Evolutionary conservation across 2,797 vertebrate genomes (phyloP).

Genomic region (Hybognathus amarus): DNA sequence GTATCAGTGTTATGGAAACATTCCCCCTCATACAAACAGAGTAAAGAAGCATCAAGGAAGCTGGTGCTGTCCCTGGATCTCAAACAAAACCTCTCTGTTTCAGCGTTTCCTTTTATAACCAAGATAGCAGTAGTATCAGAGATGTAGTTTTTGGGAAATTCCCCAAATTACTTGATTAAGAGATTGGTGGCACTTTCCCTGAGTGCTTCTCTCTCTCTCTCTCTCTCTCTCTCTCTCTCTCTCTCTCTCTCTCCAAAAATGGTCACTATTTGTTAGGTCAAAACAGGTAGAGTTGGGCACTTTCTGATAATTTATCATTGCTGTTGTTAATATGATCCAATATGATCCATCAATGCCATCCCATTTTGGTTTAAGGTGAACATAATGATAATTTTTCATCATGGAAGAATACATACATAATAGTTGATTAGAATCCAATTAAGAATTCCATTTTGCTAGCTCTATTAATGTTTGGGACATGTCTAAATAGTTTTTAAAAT

Average conservation of each 20-base stretch:
- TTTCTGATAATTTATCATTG: too few relatives aligned
- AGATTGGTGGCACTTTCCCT: background rate
- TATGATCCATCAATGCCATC: background rate
- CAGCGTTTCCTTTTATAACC: background rate
- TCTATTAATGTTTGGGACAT: background rate
- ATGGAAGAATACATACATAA: background rate
- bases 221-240: too few relatives aligned
- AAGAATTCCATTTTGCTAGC: background rate
- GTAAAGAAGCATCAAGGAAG: conserved; percentile 14
- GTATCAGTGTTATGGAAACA: conserved; percentile 46
- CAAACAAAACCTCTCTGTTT: background rate
- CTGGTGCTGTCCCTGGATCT: background rate
- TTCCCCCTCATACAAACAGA: background rate
- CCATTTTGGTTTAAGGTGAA: background rate
- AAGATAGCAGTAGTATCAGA: background rate
- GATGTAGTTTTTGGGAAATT: background rate
- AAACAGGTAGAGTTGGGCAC: too few relatives aligned
- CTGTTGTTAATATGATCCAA: too few relatives aligned
- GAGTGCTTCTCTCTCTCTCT: too few relatives aligned
- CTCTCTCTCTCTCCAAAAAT: too few relatives aligned
- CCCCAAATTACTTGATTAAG: background rate
- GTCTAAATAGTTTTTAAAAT: too few relatives aligned
- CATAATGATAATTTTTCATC: background rate
- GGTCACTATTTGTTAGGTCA: too few relatives aligned
- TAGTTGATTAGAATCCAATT: background rate